Evolutionary conservation across 2,888 invertebrate genomes (phyloP), one percentile per base, ranked within the genome.

Genomic region (Isoperla grammatica): DNA sequence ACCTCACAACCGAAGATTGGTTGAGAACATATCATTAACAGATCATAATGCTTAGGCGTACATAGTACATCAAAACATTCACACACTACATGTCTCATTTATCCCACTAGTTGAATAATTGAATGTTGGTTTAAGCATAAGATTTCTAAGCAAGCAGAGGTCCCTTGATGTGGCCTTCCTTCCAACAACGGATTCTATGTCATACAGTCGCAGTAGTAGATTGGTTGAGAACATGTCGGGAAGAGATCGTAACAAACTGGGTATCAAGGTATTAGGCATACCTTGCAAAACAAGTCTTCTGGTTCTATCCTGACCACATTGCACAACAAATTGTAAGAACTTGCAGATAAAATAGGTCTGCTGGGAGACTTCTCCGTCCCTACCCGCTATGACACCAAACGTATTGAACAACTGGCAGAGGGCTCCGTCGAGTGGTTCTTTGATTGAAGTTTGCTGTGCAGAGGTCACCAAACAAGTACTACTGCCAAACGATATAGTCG

Each of bases 101-200:
- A 29, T 29, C 8, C 29, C 29, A 29, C 29, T 29, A 29, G 29
- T 8, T 29, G 29, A 29, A 19, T 17, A 45, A n/a, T 45, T 45
- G 45, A 45, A 45, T 17, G 45, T 15, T 13, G 35, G 53, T 45
- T 63, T 80, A 35, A 90, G 75, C 67, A 84, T 81, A 78, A 90
- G 88, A 75, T 92, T 92, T 64, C 91, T 81, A 68, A 91, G 80
- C 69, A 94, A 82, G 72, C 94, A 93, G 61, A 95, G 77, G 74
- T 93, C 93, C 69, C 91, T 83, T 1, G 94, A 91, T 57, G 92
- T 91, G 60, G 89, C 85, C 71, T 89, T 89, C 59, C 94, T 81
- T 1, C 95, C 93, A 57, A 82, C 80, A 17, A 81, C 74, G 17
- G 85, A 84, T 54, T 85, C 81, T 50, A 93, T 79, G 74, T 94